phyloP scores from a whole-genome alignment of 2,888 invertebrate species.

The Leucozona laternaria region DNA sequence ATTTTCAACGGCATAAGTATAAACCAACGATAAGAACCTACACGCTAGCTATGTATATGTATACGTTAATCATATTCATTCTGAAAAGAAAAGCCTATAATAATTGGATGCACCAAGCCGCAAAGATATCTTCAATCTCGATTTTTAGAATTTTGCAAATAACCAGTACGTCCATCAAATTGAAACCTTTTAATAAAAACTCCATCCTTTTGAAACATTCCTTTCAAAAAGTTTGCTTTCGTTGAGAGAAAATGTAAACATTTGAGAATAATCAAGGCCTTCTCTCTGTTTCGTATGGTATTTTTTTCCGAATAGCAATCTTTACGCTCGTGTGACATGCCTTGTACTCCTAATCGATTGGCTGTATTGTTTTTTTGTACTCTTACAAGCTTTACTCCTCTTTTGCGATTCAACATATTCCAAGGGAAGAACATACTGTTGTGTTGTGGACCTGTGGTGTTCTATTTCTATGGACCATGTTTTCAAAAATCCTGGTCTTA shows the following conservation, averaged over 20 bases:
- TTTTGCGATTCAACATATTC: background rate
- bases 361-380: constrained; percentile 12
- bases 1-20: too few species aligned
- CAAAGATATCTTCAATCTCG: too few species aligned
- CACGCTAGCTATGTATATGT: too few species aligned
- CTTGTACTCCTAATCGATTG: constrained; percentile 6
- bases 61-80: too few species aligned
- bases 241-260: background rate
- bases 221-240: background rate
- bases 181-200: background rate
- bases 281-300: background rate
- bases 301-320: constrained; percentile 19
- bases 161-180: background rate
- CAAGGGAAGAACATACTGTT: background rate
- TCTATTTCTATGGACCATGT: background rate
- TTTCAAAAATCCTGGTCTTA: constrained; percentile 30
- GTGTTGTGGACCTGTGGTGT: background rate
- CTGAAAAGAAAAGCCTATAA: too few species aligned
- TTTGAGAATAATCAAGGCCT: constrained; percentile 8
- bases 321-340: constrained; percentile 5
- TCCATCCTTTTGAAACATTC: background rate
- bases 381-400: constrained; percentile 18
- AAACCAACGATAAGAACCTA: too few species aligned
- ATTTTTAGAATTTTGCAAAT: too few species aligned
- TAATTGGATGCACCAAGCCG: too few species aligned